Percentiles rank a stretch among this genome's conserved stretches.
Evolutionary conservation across 2,888 invertebrate genomes (phyloP).

Genomic region (Axea sp.): DNA sequence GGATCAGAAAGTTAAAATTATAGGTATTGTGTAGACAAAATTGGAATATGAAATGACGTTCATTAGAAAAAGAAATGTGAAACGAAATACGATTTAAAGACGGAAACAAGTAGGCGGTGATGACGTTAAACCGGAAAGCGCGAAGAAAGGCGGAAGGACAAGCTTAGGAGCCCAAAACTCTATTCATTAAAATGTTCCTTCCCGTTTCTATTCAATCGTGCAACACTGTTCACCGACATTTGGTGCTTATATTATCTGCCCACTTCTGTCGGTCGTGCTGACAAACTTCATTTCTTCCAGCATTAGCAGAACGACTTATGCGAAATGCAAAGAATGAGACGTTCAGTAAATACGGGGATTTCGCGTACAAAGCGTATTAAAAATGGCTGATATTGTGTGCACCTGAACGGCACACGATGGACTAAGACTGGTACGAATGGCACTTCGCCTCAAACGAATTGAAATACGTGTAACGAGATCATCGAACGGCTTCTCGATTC

Average conservation of each 20-base stretch:
- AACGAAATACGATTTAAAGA: slow-evolving; percentile 41
- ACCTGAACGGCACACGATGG: slow-evolving; percentile 37
- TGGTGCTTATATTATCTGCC: slow-evolving; percentile 56
- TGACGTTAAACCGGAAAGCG: slow-evolving; percentile 72
- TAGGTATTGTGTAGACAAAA: slow-evolving; percentile 22
- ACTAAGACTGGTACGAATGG: slow-evolving; percentile 17
- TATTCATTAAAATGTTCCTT: slow-evolving; percentile 67
- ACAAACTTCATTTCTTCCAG: slow-evolving; percentile 55
- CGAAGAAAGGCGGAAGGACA: slow-evolving; percentile 71
- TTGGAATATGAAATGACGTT: slow-evolving; percentile 32
- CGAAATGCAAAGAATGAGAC: slow-evolving; percentile 44
- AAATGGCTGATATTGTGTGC: slow-evolving; percentile 58
- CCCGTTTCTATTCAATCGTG: slow-evolving; percentile 60
- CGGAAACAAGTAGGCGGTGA: slow-evolving; percentile 63
- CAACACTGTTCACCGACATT: slow-evolving; percentile 43
- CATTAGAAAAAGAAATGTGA: slow-evolving; percentile 37
- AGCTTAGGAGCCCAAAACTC: slow-evolving; percentile 69
- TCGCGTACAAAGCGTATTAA: slow-evolving; percentile 59
- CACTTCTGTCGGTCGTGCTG: slow-evolving; percentile 35
- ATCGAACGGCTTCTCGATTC: slow-evolving; percentile 53
- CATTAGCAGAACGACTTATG: slow-evolving; percentile 40
- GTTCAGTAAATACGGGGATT: slow-evolving; percentile 57
- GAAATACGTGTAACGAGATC: slow-evolving; percentile 54
- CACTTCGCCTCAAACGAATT: slow-evolving; percentile 40
- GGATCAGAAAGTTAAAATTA: slow-evolving; percentile 35